Evolutionary conservation across 2,113 vertebrate species (phyloP), one percentile per base, ranked within the genome.

Genomic region (Nycticryphes semicollaris): DNA sequence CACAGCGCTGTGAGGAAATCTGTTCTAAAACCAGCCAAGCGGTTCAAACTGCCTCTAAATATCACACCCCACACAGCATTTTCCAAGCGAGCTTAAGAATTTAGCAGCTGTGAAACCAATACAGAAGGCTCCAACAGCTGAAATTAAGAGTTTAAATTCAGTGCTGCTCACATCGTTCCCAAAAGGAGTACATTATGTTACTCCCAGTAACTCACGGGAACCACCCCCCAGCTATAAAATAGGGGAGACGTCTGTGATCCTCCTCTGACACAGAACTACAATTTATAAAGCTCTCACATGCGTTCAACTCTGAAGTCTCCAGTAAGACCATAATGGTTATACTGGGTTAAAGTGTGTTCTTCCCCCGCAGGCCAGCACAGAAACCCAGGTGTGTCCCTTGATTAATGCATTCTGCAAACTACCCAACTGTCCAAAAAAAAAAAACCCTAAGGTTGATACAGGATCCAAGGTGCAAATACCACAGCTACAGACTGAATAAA

Each of bases 21-120:
- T 96, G 96, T 81, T 95, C 96, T 86, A 92, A 94, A 94, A 86
- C n/a, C 80, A 96, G 96, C 64, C 92, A 92, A 94, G 82, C 90
- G 56, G 75, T 72, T 93, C 94, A 84, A 96, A 90, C 83, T 92
- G 90, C 85, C 51, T 95, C 85, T 80, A 90, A 95, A 93, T 90
- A 93, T 83, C 92, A 84, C 93, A 94, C 89, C 75, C 90, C 90
- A 84, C 67, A 68, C 85, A 95, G 84, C 90, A 81, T 84, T 75
- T 93, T 88, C 75, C 56, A 88, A 92, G 86, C 1, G 0, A 95
- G 47, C 51, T 41, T 54, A 54, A 93, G 90, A 92, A 92, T 90
- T 94, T 62, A 96, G 94, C 95, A 96, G 94, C 93, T 96, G 96
- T 82, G 94, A 96, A 92, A 75, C 87, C 27, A 96, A 96, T 78